Evolutionary conservation across 2,797 vertebrate genomes (phyloP).

Genomic region (Leptatherina wallacei): DNA sequence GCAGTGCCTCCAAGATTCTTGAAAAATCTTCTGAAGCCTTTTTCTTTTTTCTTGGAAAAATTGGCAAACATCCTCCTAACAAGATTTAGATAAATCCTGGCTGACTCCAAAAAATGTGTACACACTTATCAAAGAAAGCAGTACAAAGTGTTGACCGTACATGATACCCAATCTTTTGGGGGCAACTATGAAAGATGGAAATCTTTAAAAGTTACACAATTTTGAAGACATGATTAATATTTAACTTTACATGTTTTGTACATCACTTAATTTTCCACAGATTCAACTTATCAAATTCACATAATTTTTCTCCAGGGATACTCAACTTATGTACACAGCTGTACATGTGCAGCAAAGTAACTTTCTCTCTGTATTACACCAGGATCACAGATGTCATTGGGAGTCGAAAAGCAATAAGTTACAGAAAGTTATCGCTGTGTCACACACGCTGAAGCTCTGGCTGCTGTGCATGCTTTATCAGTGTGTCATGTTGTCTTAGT

Average conservation of each 20-base stretch:
- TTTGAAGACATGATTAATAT: neutral
- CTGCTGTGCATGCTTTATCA: constrained; percentile 33
- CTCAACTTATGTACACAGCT: neutral
- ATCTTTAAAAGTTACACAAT: neutral
- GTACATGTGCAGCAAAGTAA: constrained; percentile 25
- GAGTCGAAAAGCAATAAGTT: constrained; percentile 28
- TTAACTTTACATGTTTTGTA: neutral
- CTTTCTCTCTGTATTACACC: neutral
- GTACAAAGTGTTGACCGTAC: neutral
- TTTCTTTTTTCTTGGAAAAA: neutral
- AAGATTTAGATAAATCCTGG: neutral
- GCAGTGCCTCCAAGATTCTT: neutral
- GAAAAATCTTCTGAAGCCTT: neutral
- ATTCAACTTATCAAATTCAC: neutral
- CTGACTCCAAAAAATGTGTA: neutral
- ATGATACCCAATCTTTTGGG: neutral
- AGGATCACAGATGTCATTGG: constrained; percentile 3
- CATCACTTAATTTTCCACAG: neutral
- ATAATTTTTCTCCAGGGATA: neutral
- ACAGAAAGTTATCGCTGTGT: neutral
- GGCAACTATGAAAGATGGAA: neutral
- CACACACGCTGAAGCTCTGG: constrained; percentile 4
- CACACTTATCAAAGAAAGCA: neutral
- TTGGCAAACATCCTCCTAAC: neutral
- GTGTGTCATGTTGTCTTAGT: constrained; percentile 18